Base-by-base conservation (phyloP, 2,888 invertebrate species). In the Protophormia terraenovae region DNA sequence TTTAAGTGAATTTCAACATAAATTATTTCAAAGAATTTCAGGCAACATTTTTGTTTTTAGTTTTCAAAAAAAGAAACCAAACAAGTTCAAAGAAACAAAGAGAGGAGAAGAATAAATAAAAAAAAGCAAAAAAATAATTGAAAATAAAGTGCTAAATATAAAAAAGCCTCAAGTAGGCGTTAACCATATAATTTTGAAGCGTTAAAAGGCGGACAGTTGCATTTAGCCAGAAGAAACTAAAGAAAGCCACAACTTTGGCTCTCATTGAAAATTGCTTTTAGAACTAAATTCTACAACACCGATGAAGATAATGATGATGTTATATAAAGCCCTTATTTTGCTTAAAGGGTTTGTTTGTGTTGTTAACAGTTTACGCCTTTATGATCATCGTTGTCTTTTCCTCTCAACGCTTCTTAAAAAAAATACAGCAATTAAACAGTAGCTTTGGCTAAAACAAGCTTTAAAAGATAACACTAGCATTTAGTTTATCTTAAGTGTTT, bases 131-230 rank as follows among this genome's bases (percentile, higher is more conserved):
- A 45, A 67, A 84, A 64, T 76, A 84, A 84, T 84, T 71, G 84
- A 71, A 76, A 79, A 64, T n/a, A 60, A 82, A 77, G 71, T 77
- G 82, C 71, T 58, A 77, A 67, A 69, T 53, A 50, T 64, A 29
- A 29, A 27, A 67, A 50, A 62, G 35, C 75, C 64, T 58, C 12
- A 77, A 81, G 69, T 86, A 83, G 87, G 86, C 87, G 87, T 84
- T 69, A 50, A 87, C 86, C 82, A 86, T 86, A 87, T 87, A 89
- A 88, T 88, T 75, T 89, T 89, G 83, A 89, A 89, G 90, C 89
- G 90, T 87, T 88, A 90, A 91, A 90, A 84, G 90, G 90, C 90
- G 90, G 90, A 90, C 90, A 91, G 89, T 83, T 86, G 55, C 58
- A 87, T 41, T 77, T 58, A 77, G 71, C 66, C 19, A 53, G 72